Conservation (phyloP, 2,888 invertebrate genomes). For the Cosmia pyralina region DNA sequence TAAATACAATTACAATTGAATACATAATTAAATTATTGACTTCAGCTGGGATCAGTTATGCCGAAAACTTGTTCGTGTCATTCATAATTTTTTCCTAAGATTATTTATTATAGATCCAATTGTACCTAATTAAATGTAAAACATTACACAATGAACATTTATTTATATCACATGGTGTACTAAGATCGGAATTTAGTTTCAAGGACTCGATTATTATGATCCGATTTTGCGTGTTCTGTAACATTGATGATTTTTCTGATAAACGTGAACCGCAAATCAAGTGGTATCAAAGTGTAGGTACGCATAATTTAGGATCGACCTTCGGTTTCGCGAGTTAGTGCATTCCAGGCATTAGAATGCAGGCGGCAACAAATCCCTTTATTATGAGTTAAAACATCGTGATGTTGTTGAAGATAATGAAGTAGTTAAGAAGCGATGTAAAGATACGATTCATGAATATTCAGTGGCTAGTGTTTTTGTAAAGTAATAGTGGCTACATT, state of each 20-base stretch:
- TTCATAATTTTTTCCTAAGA: neutral
- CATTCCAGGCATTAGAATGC: constrained; percentile 33
- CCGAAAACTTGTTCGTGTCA: neutral
- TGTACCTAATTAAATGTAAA: constrained; percentile 4
- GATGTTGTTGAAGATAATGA: constrained; percentile 54
- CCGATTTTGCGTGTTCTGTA: constrained; percentile 47
- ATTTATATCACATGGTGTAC: constrained; percentile 9
- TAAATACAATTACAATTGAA: neutral
- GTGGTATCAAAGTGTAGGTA: constrained; percentile 20
- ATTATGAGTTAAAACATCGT: constrained; percentile 44
- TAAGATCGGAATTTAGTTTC: constrained; percentile 39
- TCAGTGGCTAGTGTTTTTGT: constrained; percentile 36
- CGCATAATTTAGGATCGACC: constrained; percentile 30
- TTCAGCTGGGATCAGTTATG: neutral
- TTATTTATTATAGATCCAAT: constrained; percentile 10
- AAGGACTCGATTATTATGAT: constrained; percentile 43
- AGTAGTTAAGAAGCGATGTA: constrained; percentile 41
- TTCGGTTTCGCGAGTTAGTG: constrained; percentile 42
- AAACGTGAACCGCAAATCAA: constrained; percentile 52
- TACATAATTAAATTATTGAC: neutral
- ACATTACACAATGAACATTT: constrained; percentile 15
- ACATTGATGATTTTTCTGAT: constrained; percentile 38
- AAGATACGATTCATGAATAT: constrained; percentile 58
- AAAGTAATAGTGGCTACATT: constrained; percentile 34
- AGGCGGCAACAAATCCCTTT: constrained; percentile 23